These are phyloP conservation scores for Hippocampus zosterae DNA, from an alignment of 2,113 vertebrate genomes.

Conservation along the genomic window DNA sequence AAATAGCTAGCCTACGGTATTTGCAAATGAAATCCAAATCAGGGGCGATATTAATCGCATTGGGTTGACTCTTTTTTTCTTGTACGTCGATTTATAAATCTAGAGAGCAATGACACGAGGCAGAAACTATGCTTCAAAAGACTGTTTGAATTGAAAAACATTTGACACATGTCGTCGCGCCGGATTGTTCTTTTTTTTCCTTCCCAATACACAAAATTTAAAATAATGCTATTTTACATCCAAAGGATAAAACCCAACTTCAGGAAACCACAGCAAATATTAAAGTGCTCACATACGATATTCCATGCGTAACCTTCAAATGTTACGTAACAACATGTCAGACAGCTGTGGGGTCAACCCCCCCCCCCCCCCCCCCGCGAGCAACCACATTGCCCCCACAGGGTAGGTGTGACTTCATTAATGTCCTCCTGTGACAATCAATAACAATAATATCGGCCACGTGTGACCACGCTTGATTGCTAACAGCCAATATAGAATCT, in stretches of 20 bases:
- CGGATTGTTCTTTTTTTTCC: too few species aligned
- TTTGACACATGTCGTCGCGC: too few species aligned
- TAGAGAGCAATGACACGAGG: too few species aligned
- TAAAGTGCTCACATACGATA: not conserved
- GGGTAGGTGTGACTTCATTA: constrained; percentile 44
- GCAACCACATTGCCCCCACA: constrained; percentile 25
- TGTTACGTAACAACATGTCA: constrained; percentile 22
- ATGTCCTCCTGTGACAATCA: constrained; percentile 51
- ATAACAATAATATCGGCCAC: constrained; percentile 11
- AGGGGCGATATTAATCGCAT: not conserved
- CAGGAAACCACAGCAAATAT: not conserved
- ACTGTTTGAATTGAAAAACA: too few species aligned
- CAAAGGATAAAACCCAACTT: not conserved
- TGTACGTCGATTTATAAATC: too few species aligned
- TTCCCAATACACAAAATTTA: not conserved
- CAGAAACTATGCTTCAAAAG: not conserved
- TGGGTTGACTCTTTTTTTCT: not conserved
- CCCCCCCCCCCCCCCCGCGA: not conserved
- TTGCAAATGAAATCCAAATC: not conserved
- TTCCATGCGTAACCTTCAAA: not conserved
- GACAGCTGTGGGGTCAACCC: constrained; percentile 19
- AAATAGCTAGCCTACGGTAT: not conserved
- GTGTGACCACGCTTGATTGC: constrained; percentile 13
- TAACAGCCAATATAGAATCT: constrained; percentile 2
- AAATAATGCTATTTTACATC: not conserved